Evolutionary conservation across 2,797 vertebrate genomes (phyloP).

Genomic region (Danio tinwini): DNA sequence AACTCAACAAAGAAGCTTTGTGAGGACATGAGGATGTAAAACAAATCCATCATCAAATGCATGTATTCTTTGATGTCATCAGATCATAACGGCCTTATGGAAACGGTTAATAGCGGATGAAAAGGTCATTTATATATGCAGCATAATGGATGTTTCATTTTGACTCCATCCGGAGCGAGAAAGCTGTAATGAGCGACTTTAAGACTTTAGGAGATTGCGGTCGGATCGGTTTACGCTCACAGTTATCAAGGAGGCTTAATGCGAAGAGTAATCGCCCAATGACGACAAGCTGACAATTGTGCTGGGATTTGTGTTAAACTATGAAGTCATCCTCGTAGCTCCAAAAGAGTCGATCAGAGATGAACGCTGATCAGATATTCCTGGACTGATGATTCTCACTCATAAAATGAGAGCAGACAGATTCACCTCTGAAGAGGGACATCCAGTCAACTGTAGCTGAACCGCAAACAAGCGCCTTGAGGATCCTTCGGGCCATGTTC

Average conservation of each 20-base stretch:
- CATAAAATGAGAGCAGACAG: conserved; percentile 2
- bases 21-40: not conserved
- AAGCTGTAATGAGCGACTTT: not conserved
- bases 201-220: conserved; percentile 18
- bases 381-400: conserved; percentile 18
- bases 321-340: conserved; percentile 20
- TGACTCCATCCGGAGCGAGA: not conserved
- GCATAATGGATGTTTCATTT: not conserved
- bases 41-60: conserved; percentile 3
- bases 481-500: conserved; percentile 2
- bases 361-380: conserved; percentile 1
- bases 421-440: not conserved
- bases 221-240: conserved; percentile 2
- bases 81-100: not conserved
- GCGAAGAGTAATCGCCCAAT: conserved; percentile 43
- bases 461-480: not conserved
- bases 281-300: conserved; percentile 31
- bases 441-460: conserved; percentile 21
- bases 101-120: conserved; percentile 12
- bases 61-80: conserved; percentile 16
- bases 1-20: conserved; percentile 13
- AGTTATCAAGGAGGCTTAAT: conserved; percentile 46
- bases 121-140: not conserved
- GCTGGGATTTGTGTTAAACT: conserved; percentile 26
- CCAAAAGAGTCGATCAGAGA: not conserved